Percentiles rank a stretch among this genome's conserved stretches.
Conservation (phyloP, 53 echinoderm and acorn worm species). For the Echinometra lucunter region DNA sequence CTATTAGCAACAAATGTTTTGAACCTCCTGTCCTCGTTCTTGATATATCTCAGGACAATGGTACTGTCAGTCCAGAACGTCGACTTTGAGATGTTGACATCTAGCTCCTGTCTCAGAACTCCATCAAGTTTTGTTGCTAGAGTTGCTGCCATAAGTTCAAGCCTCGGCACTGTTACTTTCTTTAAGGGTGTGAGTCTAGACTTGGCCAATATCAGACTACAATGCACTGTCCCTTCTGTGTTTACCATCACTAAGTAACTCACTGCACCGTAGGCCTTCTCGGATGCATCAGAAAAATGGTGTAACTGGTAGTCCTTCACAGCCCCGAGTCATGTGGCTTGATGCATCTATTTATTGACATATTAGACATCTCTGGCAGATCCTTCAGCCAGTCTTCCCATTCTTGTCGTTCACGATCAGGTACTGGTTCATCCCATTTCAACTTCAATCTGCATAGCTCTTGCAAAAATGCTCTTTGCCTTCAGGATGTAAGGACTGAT, state of each 20-base stretch:
- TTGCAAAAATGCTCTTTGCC: conserved; percentile 66
- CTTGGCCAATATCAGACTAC: conserved; percentile 51
- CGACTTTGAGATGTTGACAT: conserved; percentile 27
- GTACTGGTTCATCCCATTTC: conserved; percentile 71
- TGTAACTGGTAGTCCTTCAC: not conserved
- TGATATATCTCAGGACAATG: conserved; percentile 54
- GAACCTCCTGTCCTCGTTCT: conserved; percentile 41
- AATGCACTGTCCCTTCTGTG: not conserved
- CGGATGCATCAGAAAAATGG: not conserved
- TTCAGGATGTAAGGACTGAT: conserved; percentile 14
- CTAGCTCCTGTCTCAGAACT: conserved; percentile 61
- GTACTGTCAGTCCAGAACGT: conserved; percentile 67
- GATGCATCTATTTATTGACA: not conserved
- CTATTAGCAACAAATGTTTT: conserved; percentile 68
- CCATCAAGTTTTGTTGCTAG: conserved; percentile 66
- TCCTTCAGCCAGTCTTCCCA: not conserved
- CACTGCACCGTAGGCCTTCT: not conserved
- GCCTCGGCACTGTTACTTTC: conserved; percentile 31
- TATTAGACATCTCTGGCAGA: not conserved
- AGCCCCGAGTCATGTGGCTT: not conserved
- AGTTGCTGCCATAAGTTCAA: conserved; percentile 72
- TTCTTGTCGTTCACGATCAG: not conserved
- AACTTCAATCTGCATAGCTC: conserved; percentile 57
- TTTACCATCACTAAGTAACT: not conserved
- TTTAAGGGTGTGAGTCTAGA: conserved; percentile 64